Evolutionary conservation across 2,797 vertebrate genomes (phyloP).

Genomic region (Arctocebus calabarensis): DNA sequence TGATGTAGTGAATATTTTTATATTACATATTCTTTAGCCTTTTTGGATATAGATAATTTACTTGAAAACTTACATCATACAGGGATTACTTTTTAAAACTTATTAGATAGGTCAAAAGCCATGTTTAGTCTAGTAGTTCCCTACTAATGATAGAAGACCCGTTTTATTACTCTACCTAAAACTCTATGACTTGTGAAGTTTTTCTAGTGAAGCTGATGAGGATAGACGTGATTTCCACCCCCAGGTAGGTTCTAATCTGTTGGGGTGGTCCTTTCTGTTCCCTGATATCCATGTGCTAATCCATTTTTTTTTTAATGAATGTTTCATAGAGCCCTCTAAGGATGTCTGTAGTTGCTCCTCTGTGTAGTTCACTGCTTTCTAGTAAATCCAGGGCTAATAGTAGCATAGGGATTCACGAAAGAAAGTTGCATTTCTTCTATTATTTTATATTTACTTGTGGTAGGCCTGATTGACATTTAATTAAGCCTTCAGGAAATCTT

Average conservation of each 20-base stretch:
- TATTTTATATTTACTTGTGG: neutral
- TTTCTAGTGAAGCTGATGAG: neutral
- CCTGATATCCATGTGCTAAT: neutral
- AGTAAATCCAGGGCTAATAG: neutral
- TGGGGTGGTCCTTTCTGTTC: neutral
- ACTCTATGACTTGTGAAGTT: neutral
- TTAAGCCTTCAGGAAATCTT: neutral
- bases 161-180: neutral
- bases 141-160: neutral
- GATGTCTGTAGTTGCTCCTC: neutral
- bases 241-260: neutral
- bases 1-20: conserved; percentile 15
- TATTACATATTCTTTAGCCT: neutral
- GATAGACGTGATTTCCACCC: neutral
- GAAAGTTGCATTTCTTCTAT: neutral
- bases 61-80: neutral
- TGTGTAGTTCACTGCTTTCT: neutral
- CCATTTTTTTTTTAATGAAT: neutral
- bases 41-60: neutral
- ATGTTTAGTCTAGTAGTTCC: neutral
- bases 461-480: neutral
- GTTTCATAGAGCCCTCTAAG: neutral
- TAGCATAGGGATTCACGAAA: neutral
- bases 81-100: neutral
- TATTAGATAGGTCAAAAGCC: neutral